Percentiles rank a stretch among this genome's conserved stretches.
phyloP scores from a whole-genome alignment of 2,113 vertebrate genomes.

The Pheucticus melanocephalus region DNA sequence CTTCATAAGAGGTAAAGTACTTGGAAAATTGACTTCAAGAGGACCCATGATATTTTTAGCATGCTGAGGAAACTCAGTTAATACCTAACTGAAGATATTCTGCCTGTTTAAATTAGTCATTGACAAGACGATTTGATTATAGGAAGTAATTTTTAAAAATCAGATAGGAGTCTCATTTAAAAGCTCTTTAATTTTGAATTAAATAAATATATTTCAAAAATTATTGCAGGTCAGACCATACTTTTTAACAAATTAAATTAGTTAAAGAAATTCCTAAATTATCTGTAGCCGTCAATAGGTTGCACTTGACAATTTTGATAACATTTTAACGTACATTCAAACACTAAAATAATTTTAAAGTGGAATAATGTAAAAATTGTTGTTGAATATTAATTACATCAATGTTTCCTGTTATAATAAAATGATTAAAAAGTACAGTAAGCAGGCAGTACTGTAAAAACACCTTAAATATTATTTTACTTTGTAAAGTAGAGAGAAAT shows the following conservation, averaged over 20 bases:
- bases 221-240: not conserved
- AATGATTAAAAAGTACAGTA: not conserved
- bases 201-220: not conserved
- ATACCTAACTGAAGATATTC: not conserved
- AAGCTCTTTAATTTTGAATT: not conserved
- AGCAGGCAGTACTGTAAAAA: not conserved
- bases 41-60: not conserved
- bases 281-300: not conserved
- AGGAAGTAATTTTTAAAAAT: not conserved
- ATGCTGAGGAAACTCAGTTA: not conserved
- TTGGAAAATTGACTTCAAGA: not conserved
- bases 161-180: not conserved
- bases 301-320: not conserved
- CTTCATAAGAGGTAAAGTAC: not conserved
- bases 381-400: accelerated
- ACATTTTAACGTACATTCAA: not conserved
- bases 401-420: not conserved
- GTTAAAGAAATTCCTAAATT: not conserved
- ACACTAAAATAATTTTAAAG: not conserved
- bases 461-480: not conserved
- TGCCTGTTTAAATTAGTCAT: not conserved
- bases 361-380: not conserved
- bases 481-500: not conserved
- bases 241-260: not conserved
- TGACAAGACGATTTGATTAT: not conserved